Evolutionary conservation across 1,140 invertebrate species (phyloP), one percentile per base, ranked within the genome.

Genomic region (Temnothorax curvispinosus): DNA sequence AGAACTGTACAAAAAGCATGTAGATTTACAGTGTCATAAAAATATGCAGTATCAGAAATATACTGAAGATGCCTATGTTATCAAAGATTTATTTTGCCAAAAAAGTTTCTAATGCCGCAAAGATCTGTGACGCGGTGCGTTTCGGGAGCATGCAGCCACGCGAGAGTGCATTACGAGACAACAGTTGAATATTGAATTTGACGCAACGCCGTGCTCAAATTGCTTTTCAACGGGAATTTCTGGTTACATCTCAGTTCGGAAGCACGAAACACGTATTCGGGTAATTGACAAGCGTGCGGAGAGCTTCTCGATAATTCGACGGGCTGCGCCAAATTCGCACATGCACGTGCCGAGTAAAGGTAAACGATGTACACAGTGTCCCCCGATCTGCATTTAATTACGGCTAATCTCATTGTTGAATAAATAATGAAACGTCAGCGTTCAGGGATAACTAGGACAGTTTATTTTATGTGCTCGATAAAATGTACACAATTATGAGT

Each of bases 361-460:
- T 86, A 74, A 88, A 84, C 65, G 84, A 77, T 88, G 62, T 74
- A 81, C 58, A 87, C 47, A 87, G 84, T 60, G 80, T 76, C 76
- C 86, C 56, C 41, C 84, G 86, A 91, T 87, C 87, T 82, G 87
- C 90, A 92, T 92, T 89, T 87, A 90, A 92, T 92, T 91, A 92
- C 38, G 58, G 71, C 64, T 91, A 91, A 92, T 91, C 87, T 65
- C 75, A 92, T 89, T 88, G 74, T 58, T 56, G 87, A 90, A 90
- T 90, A 85, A 91, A 90, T 89, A 84, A 64, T 58, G 81, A 81
- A n/a, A 85, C 65, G 72, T 77, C 69, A 47, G 44, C 60, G 41
- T 21, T 54, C 78, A 50, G 5, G n/a, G 11, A 74, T 47, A 21
- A 38, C 38, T 13, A 6, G 9, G 38, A 15, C 58, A 7, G 15